Conservation (phyloP, 2,888 invertebrate genomes). For the Papilio demoleus region DNA sequence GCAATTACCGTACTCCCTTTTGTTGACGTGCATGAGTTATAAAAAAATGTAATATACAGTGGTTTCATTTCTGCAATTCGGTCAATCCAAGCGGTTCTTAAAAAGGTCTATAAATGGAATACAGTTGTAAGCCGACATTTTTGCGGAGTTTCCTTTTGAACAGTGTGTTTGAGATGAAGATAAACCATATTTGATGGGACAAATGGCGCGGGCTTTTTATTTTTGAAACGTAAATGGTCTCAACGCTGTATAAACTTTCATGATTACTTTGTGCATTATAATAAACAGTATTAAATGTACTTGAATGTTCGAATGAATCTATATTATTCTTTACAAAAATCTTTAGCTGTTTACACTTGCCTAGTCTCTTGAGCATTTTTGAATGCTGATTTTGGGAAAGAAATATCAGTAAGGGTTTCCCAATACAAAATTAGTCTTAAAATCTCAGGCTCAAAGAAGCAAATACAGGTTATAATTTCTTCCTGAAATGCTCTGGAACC, state of each 20-base stretch:
- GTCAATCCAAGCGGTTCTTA: neutral
- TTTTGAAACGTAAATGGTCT: slow-evolving; percentile 13
- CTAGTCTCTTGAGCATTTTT: neutral
- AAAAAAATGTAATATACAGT: too few relatives aligned
- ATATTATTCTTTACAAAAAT: neutral
- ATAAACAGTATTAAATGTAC: neutral
- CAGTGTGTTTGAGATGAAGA: slow-evolving; percentile 13
- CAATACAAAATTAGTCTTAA: too few relatives aligned
- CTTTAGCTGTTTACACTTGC: neutral
- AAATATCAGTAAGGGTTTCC: too few relatives aligned
- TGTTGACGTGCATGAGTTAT: neutral
- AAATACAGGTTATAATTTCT: too few relatives aligned
- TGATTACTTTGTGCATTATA: slow-evolving; percentile 27
- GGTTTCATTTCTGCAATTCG: neutral
- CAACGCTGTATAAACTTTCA: slow-evolving; percentile 15
- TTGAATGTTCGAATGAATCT: neutral
- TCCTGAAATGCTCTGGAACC: too few relatives aligned
- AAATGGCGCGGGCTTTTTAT: slow-evolving; percentile 19
- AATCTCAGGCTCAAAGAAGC: too few relatives aligned
- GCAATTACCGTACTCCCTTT: neutral
- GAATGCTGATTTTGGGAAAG: neutral
- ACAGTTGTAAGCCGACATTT: slow-evolving; percentile 28
- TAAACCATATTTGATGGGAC: slow-evolving; percentile 20
- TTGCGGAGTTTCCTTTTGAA: slow-evolving; percentile 20
- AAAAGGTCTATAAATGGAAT: slow-evolving; percentile 19